phyloP scores from a whole-genome alignment of 2,888 invertebrate species.

The Meganola albula region DNA sequence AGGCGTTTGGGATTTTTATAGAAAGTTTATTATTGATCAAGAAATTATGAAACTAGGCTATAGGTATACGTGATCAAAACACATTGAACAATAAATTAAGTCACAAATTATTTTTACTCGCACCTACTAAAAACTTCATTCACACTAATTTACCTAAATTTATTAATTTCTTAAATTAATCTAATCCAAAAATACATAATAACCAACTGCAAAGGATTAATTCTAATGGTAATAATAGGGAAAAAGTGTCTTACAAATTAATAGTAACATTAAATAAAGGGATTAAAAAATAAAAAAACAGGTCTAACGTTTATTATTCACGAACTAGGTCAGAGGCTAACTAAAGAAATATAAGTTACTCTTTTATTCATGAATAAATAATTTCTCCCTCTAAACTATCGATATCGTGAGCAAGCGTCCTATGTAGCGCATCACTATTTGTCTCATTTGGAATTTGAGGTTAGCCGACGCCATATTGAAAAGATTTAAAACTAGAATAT shows the following conservation, averaged over 20 bases:
- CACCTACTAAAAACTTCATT: constrained; percentile 27
- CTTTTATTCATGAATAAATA: constrained; percentile 33
- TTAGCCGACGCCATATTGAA: constrained; percentile 35
- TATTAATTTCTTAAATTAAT: constrained; percentile 31
- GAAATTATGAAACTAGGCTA: no score
- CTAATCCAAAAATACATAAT: constrained; percentile 49
- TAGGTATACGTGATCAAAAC: no score
- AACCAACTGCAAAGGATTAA: constrained; percentile 62
- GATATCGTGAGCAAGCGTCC: constrained; percentile 40
- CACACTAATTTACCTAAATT: constrained; percentile 43
- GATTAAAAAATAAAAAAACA: constrained; percentile 53
- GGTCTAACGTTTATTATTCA: constrained; percentile 29
- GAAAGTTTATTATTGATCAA: no score
- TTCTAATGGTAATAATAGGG: constrained; percentile 64
- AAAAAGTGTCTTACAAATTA: constrained; percentile 64
- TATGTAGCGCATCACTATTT: constrained; percentile 51
- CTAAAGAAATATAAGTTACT: constrained; percentile 46
- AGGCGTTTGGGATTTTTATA: no score
- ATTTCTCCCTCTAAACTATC: constrained; percentile 27
- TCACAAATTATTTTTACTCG: constrained; percentile 26
- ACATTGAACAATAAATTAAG: constrained; percentile 28
- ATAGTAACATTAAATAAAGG: constrained; percentile 72
- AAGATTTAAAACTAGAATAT: constrained; percentile 30
- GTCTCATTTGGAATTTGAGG: constrained; percentile 53
- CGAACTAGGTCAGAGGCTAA: constrained; percentile 33